phyloP scores from a whole-genome alignment of 2,888 invertebrate genomes.

The Synergus laeviventris region DNA sequence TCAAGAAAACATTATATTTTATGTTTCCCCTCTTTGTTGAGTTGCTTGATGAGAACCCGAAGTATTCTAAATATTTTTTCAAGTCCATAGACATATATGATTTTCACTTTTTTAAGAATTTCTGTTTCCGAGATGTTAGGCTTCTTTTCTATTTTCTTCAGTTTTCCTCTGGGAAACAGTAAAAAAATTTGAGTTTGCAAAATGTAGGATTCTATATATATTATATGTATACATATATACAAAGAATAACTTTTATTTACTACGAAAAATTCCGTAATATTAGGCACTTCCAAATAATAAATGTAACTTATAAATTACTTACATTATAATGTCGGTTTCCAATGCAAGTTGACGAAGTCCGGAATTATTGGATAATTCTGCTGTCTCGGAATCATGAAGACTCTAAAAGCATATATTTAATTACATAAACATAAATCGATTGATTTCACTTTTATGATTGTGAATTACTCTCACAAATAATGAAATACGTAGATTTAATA shows the following conservation, averaged over 20 bases:
- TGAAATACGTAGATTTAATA: not conserved
- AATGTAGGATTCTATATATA: no score
- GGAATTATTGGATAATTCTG: not conserved
- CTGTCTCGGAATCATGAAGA: not conserved
- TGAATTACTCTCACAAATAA: not conserved
- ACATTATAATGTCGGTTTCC: not conserved
- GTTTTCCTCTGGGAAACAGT: not conserved
- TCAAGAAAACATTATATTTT: not conserved
- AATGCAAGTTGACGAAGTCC: not conserved
- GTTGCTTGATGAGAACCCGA: not conserved
- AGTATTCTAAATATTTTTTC: not conserved
- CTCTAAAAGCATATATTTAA: not conserved
- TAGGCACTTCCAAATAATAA: not conserved
- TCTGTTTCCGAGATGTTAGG: not conserved
- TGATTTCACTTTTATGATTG: not conserved
- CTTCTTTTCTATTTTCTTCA: not conserved
- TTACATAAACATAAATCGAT: not conserved
- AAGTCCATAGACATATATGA: not conserved
- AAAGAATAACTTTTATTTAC: no score
- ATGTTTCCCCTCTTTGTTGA: not conserved
- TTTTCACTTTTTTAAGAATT: not conserved
- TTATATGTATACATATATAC: no score
- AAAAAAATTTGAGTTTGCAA: not conserved
- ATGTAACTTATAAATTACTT: not conserved
- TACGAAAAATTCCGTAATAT: no score